A percentile compares a stretch with the other conserved stretches of the same genome.
Evolutionary conservation across 23 tunicate species (phyloP).

Genomic region (Trididemnum clinides): DNA sequence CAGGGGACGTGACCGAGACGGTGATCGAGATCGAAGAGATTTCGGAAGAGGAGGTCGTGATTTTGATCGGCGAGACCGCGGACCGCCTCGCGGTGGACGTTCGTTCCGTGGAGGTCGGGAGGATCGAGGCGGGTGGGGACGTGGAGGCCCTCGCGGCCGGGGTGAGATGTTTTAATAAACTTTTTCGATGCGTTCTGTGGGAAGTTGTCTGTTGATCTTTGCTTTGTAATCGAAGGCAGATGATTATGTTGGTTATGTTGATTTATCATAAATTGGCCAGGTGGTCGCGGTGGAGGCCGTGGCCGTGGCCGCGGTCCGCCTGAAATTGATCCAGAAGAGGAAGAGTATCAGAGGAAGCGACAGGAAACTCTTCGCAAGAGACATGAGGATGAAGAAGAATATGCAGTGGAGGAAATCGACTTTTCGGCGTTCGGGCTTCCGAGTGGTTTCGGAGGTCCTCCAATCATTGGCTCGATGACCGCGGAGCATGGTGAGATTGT

Average conservation of each 20-base stretch:
- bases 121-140: slow-evolving; percentile 51
- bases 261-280: too few relatives aligned
- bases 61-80: slow-evolving; percentile 37
- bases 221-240: too few relatives aligned
- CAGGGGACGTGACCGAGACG: slow-evolving; percentile 12
- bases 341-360: slow-evolving; percentile 60
- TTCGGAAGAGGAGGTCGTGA: slow-evolving; percentile 43
- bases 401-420: slow-evolving; percentile 69
- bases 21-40: slow-evolving; percentile 24
- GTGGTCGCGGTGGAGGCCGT: slow-evolving; percentile 16
- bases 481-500: too few relatives aligned
- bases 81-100: slow-evolving; percentile 18
- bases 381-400: slow-evolving; percentile 71
- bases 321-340: slow-evolving; percentile 55
- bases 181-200: too few relatives aligned
- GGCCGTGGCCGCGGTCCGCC: slow-evolving; percentile 33
- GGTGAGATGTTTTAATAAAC: not conserved
- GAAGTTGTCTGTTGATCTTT: too few relatives aligned
- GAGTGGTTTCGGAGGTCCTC: slow-evolving; percentile 66
- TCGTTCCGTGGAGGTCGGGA: slow-evolving; percentile 49
- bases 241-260: too few relatives aligned
- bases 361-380: slow-evolving; percentile 68
- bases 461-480: too few relatives aligned
- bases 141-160: not conserved
- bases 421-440: slow-evolving; percentile 76